These are phyloP conservation scores for Mus spretus DNA, from an alignment of 2,797 vertebrate genomes.

Conservation along the genomic window DNA sequence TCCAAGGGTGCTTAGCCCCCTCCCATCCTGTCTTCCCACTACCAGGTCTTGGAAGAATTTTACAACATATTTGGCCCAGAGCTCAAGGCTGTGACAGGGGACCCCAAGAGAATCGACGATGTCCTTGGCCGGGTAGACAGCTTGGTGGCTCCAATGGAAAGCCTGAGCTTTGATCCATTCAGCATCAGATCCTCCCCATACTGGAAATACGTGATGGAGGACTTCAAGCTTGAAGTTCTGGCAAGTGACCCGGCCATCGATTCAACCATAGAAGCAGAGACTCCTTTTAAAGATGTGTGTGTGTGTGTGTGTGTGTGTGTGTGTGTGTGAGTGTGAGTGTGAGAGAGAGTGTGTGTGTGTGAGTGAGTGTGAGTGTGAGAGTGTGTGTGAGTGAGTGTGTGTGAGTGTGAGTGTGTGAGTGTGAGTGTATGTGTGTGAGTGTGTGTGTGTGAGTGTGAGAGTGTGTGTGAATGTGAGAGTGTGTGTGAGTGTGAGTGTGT, in stretches of 20 bases:
- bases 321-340: too few species aligned
- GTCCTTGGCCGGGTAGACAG: conserved; percentile 91
- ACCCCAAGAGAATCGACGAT: conserved; percentile 92
- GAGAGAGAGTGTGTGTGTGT: too few species aligned
- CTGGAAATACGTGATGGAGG: conserved; percentile 93
- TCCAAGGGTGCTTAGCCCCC: neutral
- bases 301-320: too few species aligned
- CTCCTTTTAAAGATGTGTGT: neutral
- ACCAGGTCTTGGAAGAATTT: conserved; percentile 94
- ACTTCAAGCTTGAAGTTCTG: conserved; percentile 92
- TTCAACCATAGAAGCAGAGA: fast-evolving
- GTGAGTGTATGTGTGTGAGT: too few species aligned
- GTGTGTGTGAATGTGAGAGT: too few species aligned
- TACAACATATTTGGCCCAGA: conserved; percentile 94
- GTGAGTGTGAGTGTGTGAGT: too few species aligned
- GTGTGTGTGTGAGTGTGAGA: too few species aligned
- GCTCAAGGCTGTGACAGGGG: conserved; percentile 93
- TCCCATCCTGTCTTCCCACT: conserved; percentile 15
- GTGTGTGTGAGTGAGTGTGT: too few species aligned
- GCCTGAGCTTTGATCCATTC: conserved; percentile 93
- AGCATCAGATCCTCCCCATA: conserved; percentile 87
- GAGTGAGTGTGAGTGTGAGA: too few species aligned
- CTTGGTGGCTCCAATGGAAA: conserved; percentile 92
- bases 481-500: too few species aligned
- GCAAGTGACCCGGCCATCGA: conserved; percentile 84